phyloP scores from a whole-genome alignment of 2,797 vertebrate species.

The Graptemys geographica region DNA sequence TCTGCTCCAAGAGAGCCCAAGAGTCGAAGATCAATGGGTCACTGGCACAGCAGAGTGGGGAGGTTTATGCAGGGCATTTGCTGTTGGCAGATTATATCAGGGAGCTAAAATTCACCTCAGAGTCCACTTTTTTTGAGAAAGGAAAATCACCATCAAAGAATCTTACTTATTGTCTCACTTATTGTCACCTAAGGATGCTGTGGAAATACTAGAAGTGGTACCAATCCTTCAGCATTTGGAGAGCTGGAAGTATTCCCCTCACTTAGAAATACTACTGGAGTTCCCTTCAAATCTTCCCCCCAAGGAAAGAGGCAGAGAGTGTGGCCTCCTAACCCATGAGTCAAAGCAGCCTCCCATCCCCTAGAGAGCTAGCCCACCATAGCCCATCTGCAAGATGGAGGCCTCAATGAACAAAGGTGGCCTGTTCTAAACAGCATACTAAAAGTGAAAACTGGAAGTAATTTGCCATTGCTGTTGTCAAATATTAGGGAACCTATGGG shows the following conservation, averaged over 20 bases:
- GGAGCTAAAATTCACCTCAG: not conserved
- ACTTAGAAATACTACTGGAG: not conserved
- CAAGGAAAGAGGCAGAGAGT: not conserved
- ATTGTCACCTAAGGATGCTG: not conserved
- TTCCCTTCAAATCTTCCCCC: not conserved
- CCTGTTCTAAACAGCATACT: not conserved
- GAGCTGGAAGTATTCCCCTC: not conserved
- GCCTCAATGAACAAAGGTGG: not conserved
- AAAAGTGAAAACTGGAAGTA: slow-evolving; percentile 61
- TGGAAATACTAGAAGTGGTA: not conserved
- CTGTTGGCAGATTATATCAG: not conserved
- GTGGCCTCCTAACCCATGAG: not conserved
- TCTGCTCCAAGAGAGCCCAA: slow-evolving; percentile 22
- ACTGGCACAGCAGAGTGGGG: not conserved
- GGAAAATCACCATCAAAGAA: not conserved
- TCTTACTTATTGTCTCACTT: not conserved
- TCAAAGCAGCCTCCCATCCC: not conserved
- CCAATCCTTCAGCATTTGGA: not conserved
- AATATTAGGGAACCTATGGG: slow-evolving; percentile 17
- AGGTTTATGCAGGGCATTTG: not conserved
- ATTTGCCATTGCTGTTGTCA: slow-evolving; percentile 36
- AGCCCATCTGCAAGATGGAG: fast-evolving
- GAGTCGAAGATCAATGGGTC: not conserved
- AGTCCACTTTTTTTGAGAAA: not conserved
- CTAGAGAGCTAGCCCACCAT: not conserved